phyloP scores from a whole-genome alignment of 2,888 invertebrate genomes.

The Xestia ashworthii region DNA sequence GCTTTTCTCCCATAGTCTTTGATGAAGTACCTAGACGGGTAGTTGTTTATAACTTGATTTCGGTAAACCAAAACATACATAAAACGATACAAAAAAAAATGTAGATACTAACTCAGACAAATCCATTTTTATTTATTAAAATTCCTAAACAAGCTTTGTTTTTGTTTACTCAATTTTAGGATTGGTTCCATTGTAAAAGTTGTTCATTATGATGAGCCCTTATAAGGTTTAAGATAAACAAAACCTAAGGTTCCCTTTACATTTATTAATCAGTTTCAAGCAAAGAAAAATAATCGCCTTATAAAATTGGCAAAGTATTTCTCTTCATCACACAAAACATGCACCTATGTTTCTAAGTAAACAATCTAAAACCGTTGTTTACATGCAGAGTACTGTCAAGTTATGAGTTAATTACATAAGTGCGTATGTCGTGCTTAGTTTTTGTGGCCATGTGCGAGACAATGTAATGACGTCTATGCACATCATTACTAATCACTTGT shows the following conservation, averaged over 20 bases:
- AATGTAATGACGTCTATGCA: constrained; percentile 49
- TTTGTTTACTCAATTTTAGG: not conserved
- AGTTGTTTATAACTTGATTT: not conserved
- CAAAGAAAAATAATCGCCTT: not conserved
- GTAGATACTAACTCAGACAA: not conserved
- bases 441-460: constrained; percentile 54
- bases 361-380: constrained; percentile 46
- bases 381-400: constrained; percentile 26
- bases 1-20: constrained; percentile 9
- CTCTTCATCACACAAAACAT: constrained; percentile 1
- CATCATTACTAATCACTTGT: constrained; percentile 61
- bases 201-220: not conserved
- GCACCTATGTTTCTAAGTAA: not conserved
- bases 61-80: not conserved
- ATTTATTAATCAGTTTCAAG: not conserved
- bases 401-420: constrained; percentile 56
- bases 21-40: not conserved
- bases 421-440: constrained; percentile 46
- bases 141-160: not conserved
- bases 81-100: not conserved
- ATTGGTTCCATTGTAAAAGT: not conserved
- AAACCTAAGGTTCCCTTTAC: not conserved
- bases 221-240: not conserved
- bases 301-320: not conserved
- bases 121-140: not conserved